Evolutionary conservation across 2,888 invertebrate genomes (phyloP).

Genomic region (Acanthoscelides obtectus): DNA sequence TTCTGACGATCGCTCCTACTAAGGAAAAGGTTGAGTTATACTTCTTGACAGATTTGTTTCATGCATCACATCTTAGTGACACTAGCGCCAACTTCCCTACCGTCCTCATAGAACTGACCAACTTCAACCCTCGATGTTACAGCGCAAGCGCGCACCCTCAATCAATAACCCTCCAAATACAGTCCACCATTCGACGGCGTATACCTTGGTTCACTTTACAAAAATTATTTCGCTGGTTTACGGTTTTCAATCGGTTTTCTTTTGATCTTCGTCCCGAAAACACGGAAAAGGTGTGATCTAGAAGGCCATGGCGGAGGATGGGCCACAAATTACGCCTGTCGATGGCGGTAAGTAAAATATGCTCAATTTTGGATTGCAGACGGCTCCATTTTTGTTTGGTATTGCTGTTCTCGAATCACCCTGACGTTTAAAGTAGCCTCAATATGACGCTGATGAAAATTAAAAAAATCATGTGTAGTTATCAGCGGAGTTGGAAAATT

Average conservation of each 20-base stretch:
- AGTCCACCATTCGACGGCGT: not conserved
- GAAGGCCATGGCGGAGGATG: not conserved
- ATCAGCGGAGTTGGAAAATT: not conserved
- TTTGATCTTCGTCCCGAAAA: not conserved
- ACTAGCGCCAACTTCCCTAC: not conserved
- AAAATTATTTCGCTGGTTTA: not conserved
- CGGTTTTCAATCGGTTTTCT: not conserved
- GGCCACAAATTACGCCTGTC: not conserved
- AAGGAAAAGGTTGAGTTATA: too few relatives aligned
- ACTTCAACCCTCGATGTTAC: not conserved
- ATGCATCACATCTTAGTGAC: not conserved
- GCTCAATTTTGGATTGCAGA: too few relatives aligned
- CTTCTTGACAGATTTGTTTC: too few relatives aligned
- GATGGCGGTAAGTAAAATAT: not conserved
- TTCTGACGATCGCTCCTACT: too few relatives aligned
- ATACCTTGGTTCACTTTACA: not conserved
- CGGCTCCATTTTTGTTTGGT: slow-evolving; percentile 4
- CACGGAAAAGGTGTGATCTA: not conserved
- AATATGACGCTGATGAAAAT: not conserved
- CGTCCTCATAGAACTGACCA: not conserved
- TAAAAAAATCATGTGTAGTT: not conserved
- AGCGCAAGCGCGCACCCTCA: not conserved
- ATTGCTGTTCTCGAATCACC: not conserved
- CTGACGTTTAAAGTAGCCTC: not conserved
- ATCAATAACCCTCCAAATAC: not conserved